These are phyloP conservation scores for Zosterops pallidus DNA, from an alignment of 2,113 vertebrate species.

Conservation along the genomic window DNA sequence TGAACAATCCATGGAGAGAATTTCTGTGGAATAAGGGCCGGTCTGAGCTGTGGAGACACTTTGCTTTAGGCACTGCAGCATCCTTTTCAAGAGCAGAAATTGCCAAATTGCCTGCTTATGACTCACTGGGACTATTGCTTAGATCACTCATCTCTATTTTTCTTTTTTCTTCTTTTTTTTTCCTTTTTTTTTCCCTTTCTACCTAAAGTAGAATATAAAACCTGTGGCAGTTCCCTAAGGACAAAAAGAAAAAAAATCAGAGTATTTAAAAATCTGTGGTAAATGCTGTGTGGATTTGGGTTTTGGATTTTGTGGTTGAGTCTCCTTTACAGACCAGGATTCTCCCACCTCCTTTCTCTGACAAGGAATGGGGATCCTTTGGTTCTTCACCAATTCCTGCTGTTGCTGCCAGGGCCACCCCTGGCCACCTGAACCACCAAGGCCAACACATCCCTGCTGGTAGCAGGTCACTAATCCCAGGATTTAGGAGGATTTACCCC, in stretches of 20 bases:
- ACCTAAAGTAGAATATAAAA: not conserved
- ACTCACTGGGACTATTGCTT: not conserved
- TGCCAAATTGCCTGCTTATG: not conserved
- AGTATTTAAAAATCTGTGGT: not conserved
- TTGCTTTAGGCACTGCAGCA: not conserved
- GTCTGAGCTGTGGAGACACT: not conserved
- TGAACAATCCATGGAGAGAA: not conserved
- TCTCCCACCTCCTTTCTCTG: not conserved
- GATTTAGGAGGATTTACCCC: slow-evolving; percentile 7
- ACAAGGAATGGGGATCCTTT: not conserved
- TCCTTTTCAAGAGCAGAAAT: not conserved
- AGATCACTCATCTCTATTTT: not conserved
- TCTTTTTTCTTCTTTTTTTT: not conserved
- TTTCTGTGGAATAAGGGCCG: not conserved
- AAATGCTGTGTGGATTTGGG: not conserved
- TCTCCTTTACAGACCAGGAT: not conserved
- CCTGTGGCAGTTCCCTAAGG: not conserved
- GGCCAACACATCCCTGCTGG: not conserved
- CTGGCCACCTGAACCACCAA: too few relatives aligned
- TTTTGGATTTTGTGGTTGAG: not conserved
- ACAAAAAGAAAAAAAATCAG: not conserved
- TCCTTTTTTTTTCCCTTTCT: not conserved
- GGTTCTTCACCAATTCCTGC: not conserved
- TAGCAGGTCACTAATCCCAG: not conserved
- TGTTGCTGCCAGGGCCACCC: not conserved